Base-by-base conservation (phyloP, 30 jellyfish, hydroid and myxozoan genomes). In the Sanderia malayensis region DNA sequence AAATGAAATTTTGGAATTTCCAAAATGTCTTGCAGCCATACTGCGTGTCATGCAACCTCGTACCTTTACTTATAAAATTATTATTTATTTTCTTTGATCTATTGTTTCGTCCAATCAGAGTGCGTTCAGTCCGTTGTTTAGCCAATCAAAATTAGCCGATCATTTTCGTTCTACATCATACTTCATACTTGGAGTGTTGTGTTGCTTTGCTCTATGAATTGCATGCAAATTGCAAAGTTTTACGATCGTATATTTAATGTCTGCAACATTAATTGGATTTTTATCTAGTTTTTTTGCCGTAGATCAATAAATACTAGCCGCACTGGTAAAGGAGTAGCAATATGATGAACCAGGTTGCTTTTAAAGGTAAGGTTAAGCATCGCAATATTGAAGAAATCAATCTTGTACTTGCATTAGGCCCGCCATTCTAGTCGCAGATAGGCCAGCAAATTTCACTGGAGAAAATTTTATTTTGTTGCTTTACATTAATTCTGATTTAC, bases 271-370 rank as follows among this genome's bases (percentile, higher is more conserved):
- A n/a, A n/a, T n/a, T n/a, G n/a, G n/a, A n/a, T n/a, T n/a, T n/a
- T n/a, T n/a, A n/a, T n/a, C n/a, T n/a, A n/a, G n/a, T n/a, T n/a
- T n/a, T n/a, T n/a, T n/a, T n/a, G n/a, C n/a, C n/a, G n/a, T n/a
- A n/a, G n/a, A n/a, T n/a, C n/a, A n/a, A n/a, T n/a, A n/a, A n/a
- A n/a, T n/a, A n/a, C n/a, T n/a, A n/a, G n/a, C n/a, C n/a, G n/a
- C n/a, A n/a, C 52, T 37, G 25, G 61, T 60, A n/a, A n/a, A 24
- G 70, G 26, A 1, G 23, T 24, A 47, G 22, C 53, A 13, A 1
- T 26, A 70, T 55, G 28, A 78, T 78, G 89, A 78, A 78, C 23
- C 81, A 78, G 26, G 37, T 78, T 19, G 70, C 82, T 41, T 52
- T 78, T 37, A 78, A 78, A 23, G 89, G 89, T 78, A 66, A 45